These are phyloP conservation scores for Cottus gobio DNA, from an alignment of 2,113 vertebrate species.

Conservation along the genomic window DNA sequence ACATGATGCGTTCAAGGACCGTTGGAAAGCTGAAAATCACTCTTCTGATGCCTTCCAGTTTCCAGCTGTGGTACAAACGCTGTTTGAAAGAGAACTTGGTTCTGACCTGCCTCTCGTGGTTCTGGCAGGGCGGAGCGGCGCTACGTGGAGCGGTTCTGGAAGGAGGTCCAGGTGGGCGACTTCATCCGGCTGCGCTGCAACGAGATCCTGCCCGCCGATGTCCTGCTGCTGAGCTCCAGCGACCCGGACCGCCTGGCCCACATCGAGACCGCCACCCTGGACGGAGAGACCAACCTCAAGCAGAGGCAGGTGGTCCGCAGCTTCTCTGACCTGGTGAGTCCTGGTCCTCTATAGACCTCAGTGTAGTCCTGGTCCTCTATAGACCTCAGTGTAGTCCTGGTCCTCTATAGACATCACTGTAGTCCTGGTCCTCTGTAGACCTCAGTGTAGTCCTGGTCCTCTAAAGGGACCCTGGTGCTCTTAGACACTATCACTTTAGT, in stretches of 20 bases:
- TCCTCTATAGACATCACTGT: background rate
- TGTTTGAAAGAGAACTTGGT: too few relatives aligned
- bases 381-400: too few relatives aligned
- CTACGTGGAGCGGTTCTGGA: conserved; percentile 94
- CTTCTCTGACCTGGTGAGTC: conserved; percentile 91
- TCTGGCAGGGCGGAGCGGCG: conserved; percentile 85
- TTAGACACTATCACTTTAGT: too few relatives aligned
- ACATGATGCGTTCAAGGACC: too few relatives aligned
- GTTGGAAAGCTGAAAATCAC: too few relatives aligned
- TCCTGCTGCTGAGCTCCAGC: conserved; percentile 94
- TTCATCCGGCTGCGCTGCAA: conserved; percentile 95
- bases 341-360: too few relatives aligned
- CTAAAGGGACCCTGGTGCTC: too few relatives aligned
- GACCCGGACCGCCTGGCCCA: conserved; percentile 96
- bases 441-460: too few relatives aligned
- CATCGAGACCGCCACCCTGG: conserved; percentile 97
- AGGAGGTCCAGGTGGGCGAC: conserved; percentile 93
- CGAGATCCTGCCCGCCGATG: conserved; percentile 95
- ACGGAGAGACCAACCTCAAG: conserved; percentile 98
- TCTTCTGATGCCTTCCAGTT: too few relatives aligned
- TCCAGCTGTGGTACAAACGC: too few relatives aligned
- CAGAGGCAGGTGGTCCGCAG: conserved; percentile 93
- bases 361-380: too few relatives aligned
- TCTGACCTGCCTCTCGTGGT: conserved; percentile 8
- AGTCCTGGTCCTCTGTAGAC: background rate